A percentile compares a stretch with the other conserved stretches of the same genome.
These are phyloP conservation scores for Dendroctonus ponderosae DNA, from an alignment of 1,140 invertebrate species.

Conservation along the genomic window DNA sequence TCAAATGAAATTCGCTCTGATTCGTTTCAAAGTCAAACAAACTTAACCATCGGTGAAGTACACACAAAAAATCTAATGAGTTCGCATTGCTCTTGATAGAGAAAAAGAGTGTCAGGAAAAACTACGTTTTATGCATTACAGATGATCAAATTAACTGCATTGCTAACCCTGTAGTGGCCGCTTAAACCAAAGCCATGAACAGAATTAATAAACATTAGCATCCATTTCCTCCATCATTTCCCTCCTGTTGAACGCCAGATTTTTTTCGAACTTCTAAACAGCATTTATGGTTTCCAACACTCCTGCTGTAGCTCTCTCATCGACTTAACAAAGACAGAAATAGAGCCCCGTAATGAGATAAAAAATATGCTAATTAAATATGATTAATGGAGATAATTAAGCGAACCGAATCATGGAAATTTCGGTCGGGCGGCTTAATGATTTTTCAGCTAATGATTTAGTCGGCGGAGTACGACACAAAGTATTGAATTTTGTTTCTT, in stretches of 20 bases:
- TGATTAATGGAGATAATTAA: conserved; percentile 37
- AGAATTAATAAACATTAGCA: not conserved
- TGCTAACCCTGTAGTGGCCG: too few species aligned
- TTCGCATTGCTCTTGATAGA: too few species aligned
- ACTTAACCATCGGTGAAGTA: too few species aligned
- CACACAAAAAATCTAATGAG: too few species aligned
- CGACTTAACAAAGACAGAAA: conserved; percentile 7
- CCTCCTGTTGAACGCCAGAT: not conserved
- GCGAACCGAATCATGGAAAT: conserved; percentile 28
- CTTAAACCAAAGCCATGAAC: not conserved
- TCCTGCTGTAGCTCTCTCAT: not conserved
- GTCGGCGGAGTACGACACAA: conserved; percentile 21
- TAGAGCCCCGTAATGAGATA: conserved; percentile 18
- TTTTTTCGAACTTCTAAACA: not conserved
- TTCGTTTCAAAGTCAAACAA: too few species aligned
- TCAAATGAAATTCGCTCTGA: too few species aligned
- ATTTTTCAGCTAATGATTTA: conserved; percentile 29
- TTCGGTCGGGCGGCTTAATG: conserved; percentile 25
- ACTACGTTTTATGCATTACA: too few species aligned
- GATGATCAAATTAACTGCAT: too few species aligned
- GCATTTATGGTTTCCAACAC: not conserved
- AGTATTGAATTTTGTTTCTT: conserved; percentile 13
- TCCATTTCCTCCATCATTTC: not conserved
- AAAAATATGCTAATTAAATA: conserved; percentile 35
- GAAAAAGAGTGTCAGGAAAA: too few species aligned